Percentiles rank a stretch among this genome's conserved stretches.
Conservation (phyloP, 2,113 vertebrate species). For the Elephas maximus region DNA sequence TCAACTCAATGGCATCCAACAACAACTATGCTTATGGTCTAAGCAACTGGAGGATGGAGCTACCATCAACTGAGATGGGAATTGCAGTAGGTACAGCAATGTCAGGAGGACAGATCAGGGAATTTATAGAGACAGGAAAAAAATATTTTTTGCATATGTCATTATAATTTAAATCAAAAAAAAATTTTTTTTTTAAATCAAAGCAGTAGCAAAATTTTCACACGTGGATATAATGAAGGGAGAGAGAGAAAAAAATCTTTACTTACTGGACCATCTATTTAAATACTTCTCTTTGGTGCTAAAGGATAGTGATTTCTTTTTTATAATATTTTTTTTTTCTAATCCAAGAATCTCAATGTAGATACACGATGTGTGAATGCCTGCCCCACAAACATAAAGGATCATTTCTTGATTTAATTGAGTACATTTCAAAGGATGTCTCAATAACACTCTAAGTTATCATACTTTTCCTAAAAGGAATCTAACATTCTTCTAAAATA, state of each 20-base stretch:
- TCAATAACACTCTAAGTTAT: not conserved
- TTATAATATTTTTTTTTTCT: not conserved
- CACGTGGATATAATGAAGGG: not conserved
- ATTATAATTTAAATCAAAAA: conserved; percentile 53
- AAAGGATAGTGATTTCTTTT: not conserved
- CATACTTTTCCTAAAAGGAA: not conserved
- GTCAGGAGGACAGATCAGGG: not conserved
- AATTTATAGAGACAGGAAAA: not conserved
- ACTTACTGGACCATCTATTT: not conserved
- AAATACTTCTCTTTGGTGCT: not conserved
- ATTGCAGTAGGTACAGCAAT: not conserved
- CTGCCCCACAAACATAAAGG: not conserved
- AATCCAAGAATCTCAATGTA: not conserved
- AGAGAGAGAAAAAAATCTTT: not conserved
- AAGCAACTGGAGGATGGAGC: not conserved
- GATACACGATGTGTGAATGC: not conserved
- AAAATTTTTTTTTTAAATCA: conserved; percentile 17
- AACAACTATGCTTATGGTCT: not conserved
- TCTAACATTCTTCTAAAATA: conserved; percentile 29
- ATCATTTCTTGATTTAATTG: not conserved
- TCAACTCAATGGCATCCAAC: not conserved
- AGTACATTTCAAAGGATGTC: conserved; percentile 28
- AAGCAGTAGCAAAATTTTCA: conserved; percentile 13
- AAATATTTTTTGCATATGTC: not conserved
- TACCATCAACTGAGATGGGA: not conserved